phyloP scores from a whole-genome alignment of 2,888 invertebrate genomes.

The Eristalis intricaria region DNA sequence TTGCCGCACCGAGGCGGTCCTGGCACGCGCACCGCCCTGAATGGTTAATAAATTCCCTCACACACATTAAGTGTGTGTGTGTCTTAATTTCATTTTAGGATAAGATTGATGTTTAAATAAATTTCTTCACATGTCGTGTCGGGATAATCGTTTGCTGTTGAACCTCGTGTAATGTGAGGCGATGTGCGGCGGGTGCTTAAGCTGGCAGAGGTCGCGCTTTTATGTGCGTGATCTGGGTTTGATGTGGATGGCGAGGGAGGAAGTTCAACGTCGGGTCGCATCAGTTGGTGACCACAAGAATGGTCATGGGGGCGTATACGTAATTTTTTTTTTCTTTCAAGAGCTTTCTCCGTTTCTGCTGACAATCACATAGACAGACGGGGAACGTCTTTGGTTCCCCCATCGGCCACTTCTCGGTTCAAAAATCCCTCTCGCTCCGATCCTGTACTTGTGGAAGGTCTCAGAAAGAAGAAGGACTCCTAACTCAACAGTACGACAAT shows the following conservation, averaged over 20 bases:
- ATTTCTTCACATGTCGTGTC: slow-evolving; percentile 22
- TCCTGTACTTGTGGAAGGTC: neutral
- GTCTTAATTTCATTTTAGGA: slow-evolving; percentile 36
- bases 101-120: slow-evolving; percentile 44
- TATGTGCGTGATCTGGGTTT: no score
- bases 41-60: slow-evolving; percentile 43
- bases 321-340: no score
- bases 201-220: no score
- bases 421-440: neutral
- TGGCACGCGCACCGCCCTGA: neutral
- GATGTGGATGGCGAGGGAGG: no score
- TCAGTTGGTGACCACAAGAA: no score
- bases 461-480: neutral
- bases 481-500: neutral
- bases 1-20: neutral
- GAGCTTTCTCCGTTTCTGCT: no score
- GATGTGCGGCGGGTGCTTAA: neutral
- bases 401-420: neutral
- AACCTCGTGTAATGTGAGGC: neutral
- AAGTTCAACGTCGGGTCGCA: no score
- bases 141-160: neutral
- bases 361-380: no score
- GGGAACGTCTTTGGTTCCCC: no score
- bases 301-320: no score
- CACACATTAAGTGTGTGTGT: slow-evolving; percentile 5